Conservation (phyloP, 2,113 vertebrate species). For the Leptobrachium ailaonicum region DNA sequence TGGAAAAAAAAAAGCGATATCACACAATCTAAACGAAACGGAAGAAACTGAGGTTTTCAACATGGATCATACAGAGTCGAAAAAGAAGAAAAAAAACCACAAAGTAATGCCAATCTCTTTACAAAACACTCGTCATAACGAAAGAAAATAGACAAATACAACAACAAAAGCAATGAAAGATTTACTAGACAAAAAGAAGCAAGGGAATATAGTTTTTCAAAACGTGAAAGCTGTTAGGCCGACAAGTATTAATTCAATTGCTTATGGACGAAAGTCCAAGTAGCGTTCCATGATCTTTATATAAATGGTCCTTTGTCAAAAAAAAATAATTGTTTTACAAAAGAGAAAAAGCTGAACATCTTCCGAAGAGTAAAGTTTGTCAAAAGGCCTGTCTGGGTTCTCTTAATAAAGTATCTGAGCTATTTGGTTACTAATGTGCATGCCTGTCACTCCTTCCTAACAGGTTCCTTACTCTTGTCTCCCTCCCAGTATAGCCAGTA, state of each 20-base stretch:
- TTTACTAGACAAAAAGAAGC: constrained; percentile 62
- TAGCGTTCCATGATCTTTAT: constrained; percentile 71
- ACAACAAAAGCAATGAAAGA: constrained; percentile 37
- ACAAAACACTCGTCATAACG: constrained; percentile 35
- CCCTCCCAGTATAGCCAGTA: constrained; percentile 80
- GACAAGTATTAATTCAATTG: constrained; percentile 63
- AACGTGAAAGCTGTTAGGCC: constrained; percentile 64
- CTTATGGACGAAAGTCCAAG: constrained; percentile 69
- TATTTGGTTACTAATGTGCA: constrained; percentile 27
- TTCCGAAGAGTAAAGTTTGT: constrained; percentile 54
- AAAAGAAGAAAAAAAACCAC: constrained; percentile 8
- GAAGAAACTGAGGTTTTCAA: constrained; percentile 6
- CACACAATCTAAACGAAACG: not conserved
- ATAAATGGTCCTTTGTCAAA: constrained; percentile 75
- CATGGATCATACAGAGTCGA: constrained; percentile 1
- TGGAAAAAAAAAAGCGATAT: not conserved
- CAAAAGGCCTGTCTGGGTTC: constrained; percentile 25
- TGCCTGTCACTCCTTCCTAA: constrained; percentile 63
- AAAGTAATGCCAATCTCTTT: constrained; percentile 20
- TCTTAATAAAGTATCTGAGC: constrained; percentile 29
- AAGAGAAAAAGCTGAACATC: not conserved
- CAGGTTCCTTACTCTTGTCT: constrained; percentile 63
- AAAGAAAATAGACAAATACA: no score
- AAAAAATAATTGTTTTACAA: not conserved
- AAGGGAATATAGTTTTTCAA: constrained; percentile 61